Conservation (phyloP, 2,888 invertebrate species). For the Parnassius mnemosyne region DNA sequence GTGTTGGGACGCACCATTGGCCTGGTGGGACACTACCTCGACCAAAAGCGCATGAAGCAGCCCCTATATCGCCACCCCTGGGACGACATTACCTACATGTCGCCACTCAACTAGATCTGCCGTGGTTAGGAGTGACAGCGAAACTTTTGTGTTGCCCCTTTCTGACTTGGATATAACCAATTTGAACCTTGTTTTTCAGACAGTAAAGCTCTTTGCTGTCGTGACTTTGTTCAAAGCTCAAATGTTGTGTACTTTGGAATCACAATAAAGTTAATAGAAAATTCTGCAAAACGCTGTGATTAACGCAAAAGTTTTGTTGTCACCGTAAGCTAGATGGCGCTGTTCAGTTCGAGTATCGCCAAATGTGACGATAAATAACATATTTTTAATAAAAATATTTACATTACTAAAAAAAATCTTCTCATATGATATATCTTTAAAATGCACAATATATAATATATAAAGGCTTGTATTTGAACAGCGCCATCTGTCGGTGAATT, state of each 20-base stretch:
- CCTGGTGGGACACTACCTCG: slow-evolving; percentile 98
- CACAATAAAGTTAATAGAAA: too few species aligned
- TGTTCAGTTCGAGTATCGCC: background rate
- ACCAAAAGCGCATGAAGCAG: slow-evolving; percentile 99
- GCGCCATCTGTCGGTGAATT: slow-evolving; percentile 17
- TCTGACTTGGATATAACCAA: background rate
- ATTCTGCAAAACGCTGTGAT: background rate
- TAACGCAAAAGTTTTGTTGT: slow-evolving; percentile 5
- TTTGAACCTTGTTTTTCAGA: too few species aligned
- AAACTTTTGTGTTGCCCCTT: slow-evolving; percentile 6
- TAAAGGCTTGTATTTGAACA: background rate
- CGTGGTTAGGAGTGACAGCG: background rate
- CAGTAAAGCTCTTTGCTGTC: too few species aligned
- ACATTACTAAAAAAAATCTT: background rate
- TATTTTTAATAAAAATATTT: slow-evolving; percentile 3
- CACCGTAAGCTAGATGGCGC: slow-evolving; percentile 16
- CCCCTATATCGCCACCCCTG: slow-evolving; percentile 99
- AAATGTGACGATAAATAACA: background rate
- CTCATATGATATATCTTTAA: background rate
- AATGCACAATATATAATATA: slow-evolving; percentile 4
- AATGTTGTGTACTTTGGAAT: too few species aligned
- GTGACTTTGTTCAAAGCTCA: too few species aligned
- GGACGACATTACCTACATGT: slow-evolving; percentile 94
- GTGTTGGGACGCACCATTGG: slow-evolving; percentile 99
- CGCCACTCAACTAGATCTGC: slow-evolving; percentile 57